Evolutionary conservation across 2,113 vertebrate genomes (phyloP).

Genomic region (Stigmatopora argus): DNA sequence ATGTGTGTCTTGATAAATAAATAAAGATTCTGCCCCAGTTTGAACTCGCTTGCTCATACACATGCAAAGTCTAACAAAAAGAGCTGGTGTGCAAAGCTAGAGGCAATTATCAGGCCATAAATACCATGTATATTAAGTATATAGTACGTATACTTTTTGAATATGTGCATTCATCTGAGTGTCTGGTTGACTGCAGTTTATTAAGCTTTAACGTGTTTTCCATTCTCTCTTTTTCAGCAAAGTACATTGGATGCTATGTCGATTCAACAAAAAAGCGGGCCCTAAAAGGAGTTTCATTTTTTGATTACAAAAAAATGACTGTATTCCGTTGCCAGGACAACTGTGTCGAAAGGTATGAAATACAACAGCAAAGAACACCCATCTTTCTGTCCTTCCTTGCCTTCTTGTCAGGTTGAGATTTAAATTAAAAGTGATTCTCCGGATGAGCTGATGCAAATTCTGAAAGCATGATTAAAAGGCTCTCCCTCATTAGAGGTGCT

Average conservation of each 20-base stretch:
- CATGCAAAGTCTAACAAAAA: slow-evolving; percentile 2
- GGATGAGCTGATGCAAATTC: slow-evolving; percentile 9
- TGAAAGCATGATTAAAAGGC: background rate
- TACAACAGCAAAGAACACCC: slow-evolving; percentile 16
- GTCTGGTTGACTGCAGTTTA: background rate
- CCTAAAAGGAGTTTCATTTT: slow-evolving; percentile 90
- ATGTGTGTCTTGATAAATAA: slow-evolving; percentile 61
- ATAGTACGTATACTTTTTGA: background rate
- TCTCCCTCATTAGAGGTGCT: background rate
- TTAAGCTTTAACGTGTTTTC: slow-evolving; percentile 14
- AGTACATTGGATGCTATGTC: slow-evolving; percentile 88
- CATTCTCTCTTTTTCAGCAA: slow-evolving; percentile 69
- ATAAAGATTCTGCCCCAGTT: slow-evolving; percentile 53
- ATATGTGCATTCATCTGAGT: background rate
- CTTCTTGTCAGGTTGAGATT: slow-evolving; percentile 2
- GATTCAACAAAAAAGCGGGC: slow-evolving; percentile 84
- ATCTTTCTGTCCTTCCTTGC: background rate
- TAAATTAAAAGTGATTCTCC: background rate
- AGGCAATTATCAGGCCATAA: background rate
- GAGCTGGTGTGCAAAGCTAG: background rate
- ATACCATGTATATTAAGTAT: background rate
- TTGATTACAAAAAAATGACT: slow-evolving; percentile 99
- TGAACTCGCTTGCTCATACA: slow-evolving; percentile 22
- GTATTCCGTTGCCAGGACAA: slow-evolving; percentile 99
- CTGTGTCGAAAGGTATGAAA: slow-evolving; percentile 89